Conservation (phyloP, 1,140 invertebrate species). For the Phocides pigmalion region DNA sequence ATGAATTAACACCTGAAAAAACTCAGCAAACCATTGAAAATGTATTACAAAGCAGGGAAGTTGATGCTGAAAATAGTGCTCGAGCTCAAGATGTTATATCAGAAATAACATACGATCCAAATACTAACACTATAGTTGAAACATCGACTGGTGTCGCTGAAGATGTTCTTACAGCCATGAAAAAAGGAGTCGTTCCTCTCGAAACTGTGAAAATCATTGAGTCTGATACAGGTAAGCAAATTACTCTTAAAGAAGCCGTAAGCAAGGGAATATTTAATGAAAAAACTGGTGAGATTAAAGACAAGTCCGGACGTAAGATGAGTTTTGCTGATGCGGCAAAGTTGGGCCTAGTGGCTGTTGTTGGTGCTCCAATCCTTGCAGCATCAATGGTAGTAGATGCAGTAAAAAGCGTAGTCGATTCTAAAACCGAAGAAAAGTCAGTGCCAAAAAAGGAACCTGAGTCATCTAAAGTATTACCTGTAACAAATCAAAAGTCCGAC, state of each 20-base stretch:
- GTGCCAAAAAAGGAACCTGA: neutral
- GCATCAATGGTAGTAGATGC: constrained; percentile 84
- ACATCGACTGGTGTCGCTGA: constrained; percentile 86
- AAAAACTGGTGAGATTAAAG: constrained; percentile 88
- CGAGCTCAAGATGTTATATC: constrained; percentile 43
- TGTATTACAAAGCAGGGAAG: neutral
- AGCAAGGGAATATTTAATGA: constrained; percentile 90
- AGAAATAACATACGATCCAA: constrained; percentile 89
- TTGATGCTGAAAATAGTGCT: too few species aligned
- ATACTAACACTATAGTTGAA: constrained; percentile 87
- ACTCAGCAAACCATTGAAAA: neutral
- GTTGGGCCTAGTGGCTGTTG: constrained; percentile 88
- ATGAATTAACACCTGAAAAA: neutral
- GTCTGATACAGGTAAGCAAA: constrained; percentile 87
- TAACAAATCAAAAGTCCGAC: neutral
- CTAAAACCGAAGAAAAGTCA: constrained; percentile 84
- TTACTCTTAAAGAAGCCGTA: constrained; percentile 91
- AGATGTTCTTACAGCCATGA: constrained; percentile 87
- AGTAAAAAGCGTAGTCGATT: constrained; percentile 85
- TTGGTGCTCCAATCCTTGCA: constrained; percentile 88
- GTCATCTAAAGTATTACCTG: neutral
- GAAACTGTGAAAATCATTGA: constrained; percentile 89
- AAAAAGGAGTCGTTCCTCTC: constrained; percentile 87
- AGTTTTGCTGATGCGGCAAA: constrained; percentile 90
- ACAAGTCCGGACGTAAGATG: constrained; percentile 86